Evolutionary conservation across 2,888 invertebrate species (phyloP), one percentile per base, ranked within the genome.

Genomic region (Chydorus sphaericus): DNA sequence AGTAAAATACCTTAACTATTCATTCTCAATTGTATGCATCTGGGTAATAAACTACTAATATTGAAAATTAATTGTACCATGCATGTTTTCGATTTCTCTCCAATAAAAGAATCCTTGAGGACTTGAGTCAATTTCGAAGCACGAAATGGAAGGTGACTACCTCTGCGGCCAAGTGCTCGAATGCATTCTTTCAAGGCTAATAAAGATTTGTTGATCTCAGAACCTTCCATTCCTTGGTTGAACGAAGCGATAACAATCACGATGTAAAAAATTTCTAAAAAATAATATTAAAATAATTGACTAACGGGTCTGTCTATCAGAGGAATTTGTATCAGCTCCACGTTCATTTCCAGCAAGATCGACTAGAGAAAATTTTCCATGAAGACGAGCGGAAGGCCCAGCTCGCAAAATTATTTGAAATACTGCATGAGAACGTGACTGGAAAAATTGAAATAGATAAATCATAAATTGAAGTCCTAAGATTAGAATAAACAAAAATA

Each of bases 171-270:
- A 61, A 73, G 66, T 23, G 72, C 73, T 14, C 73, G 66, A 58
- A 79, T 78, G 63, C 77, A 79, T 63, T 77, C 77, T 71, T 75
- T 76, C 38, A 76, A 66, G 7, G 75, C 75, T 49, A 76, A 63
- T 26, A 78, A 67, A 62, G 75, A 75, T 64, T 78, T 78, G 65
- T 79, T 78, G 63, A 78, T 78, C 65, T 78, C 77, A 16, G 77
- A 77, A 50, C 78, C 77, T 64, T 79, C 78, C 72, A 77, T 73
- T 54, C 77, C 64, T 61, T 60, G 52, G 44, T 26, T 50, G n/a
- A 51, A 31, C 36, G n/a, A 44, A 54, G 23, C 31, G 3, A 29
- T 11, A 50, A 28, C 18, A n/a, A 14, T 20, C 44, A 48, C 8
- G 29, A 38, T 48, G n/a, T n/a, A n/a, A n/a, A n/a, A n/a, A n/a